Evolutionary conservation across 2,113 vertebrate genomes (phyloP), one percentile per base, ranked within the genome.

Genomic region (Callipepla squamata): DNA sequence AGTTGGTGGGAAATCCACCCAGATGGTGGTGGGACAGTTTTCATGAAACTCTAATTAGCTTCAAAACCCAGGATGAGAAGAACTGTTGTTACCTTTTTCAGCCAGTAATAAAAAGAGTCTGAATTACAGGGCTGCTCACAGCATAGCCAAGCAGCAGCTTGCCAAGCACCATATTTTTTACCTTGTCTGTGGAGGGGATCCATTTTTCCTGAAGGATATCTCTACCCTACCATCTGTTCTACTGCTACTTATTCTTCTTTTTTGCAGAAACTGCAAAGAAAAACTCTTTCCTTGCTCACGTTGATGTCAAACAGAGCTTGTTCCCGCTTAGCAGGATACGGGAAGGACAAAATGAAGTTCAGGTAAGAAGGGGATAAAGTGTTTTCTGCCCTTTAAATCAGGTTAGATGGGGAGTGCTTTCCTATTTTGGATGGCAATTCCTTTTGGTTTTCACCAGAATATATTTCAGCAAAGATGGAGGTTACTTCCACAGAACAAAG

Each of bases 251-350:
- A 18, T 80, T 74, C 42, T 68, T 22, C 20, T 57, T 85, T 85
- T 5, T 81, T 94, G 57, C 93, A 98, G 98, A 97, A 95, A 92
- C 94, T 98, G n/a, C 94, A 96, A 51, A 95, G 96, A 40, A 97
- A 96, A 62, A 81, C 94, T 28, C 19, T 97, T 21, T 97, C 96
- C 11, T 85, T 97, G 50, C 96, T 98, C 75, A 97, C 97, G 7
- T 62, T 70, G 28, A 85, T 97, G 15, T 97, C 98, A 15, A 96
- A 97, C 67, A 95, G 94, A 68, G 51, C 77, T 7, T 98, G 98
- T 30, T 96, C 97, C 65, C 97, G 92, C 63, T 94, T 97, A 17
- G 38, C 47, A 1, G 94, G 22, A 0, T 96, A 97, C 1, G 97
- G 97, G 67, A 96, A 95, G 79, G 96, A 98, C 55, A 98, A 97